A percentile compares a stretch with the other conserved stretches of the same genome.
Conservation (phyloP, 2,113 vertebrate genomes). For the Gymnarchus niloticus region DNA sequence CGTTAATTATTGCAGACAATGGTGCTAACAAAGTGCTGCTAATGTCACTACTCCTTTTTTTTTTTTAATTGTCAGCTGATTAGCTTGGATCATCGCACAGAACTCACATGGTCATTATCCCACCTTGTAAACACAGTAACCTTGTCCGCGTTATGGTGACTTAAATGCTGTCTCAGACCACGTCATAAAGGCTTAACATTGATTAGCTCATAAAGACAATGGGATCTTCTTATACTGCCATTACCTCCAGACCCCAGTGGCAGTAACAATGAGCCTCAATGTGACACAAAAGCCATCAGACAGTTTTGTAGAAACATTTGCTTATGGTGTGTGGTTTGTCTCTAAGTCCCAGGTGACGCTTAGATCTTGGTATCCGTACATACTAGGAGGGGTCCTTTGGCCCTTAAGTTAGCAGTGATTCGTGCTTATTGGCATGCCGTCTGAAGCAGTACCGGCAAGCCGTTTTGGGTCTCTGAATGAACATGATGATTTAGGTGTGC, state of each 20-base stretch:
- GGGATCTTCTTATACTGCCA: neutral
- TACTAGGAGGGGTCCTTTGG: neutral
- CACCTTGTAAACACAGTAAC: neutral
- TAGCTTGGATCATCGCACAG: neutral
- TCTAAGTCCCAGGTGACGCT: neutral
- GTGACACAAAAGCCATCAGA: neutral
- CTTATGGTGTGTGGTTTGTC: slow-evolving; percentile 4
- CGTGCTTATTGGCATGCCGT: neutral
- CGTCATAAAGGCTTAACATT: neutral
- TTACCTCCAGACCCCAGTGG: neutral
- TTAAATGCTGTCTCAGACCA: neutral
- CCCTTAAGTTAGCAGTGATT: neutral
- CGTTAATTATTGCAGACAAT: neutral
- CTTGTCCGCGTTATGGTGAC: neutral
- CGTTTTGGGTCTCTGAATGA: neutral
- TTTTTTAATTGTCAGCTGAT: too few relatives aligned
- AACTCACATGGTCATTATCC: neutral
- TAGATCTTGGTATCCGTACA: neutral
- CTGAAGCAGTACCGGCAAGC: neutral
- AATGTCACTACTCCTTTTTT: neutral
- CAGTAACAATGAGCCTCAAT: neutral
- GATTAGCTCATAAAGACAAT: neutral
- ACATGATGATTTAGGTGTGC: neutral
- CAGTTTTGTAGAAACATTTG: slow-evolving; percentile 8
- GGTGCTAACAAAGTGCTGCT: neutral